phyloP scores from a whole-genome alignment of 2,888 invertebrate species.

The Electrophaes corylata region DNA sequence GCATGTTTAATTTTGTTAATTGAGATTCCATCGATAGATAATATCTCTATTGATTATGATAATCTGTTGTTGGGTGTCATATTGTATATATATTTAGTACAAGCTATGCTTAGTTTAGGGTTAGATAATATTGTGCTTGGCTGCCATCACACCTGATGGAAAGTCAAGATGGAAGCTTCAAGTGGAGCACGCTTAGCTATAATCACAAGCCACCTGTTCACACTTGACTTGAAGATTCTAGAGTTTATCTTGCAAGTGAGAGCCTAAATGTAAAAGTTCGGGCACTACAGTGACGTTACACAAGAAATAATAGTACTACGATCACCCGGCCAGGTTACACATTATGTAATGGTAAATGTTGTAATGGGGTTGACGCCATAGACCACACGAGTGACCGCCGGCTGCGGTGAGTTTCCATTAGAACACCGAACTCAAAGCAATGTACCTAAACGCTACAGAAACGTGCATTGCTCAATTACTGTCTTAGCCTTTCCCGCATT shows the following conservation, averaged over 20 bases:
- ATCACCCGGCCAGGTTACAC: constrained; percentile 6
- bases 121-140: no score
- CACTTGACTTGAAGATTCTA: no score
- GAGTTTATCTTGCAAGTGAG: neutral
- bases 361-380: constrained; percentile 35
- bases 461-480: constrained; percentile 28
- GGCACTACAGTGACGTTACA: neutral
- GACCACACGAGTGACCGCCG: constrained; percentile 37
- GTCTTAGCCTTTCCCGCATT: no score
- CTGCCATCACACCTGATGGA: no score
- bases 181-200: no score
- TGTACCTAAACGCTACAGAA: constrained; percentile 35
- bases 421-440: constrained; percentile 42
- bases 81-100: no score
- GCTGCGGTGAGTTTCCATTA: constrained; percentile 57
- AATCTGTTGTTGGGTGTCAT: neutral
- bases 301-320: constrained; percentile 12
- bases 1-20: neutral
- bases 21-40: neutral
- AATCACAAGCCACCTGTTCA: no score
- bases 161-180: no score
- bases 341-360: constrained; percentile 12
- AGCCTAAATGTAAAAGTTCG: neutral
- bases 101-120: no score
- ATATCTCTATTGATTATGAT: no score